Evolutionary conservation across 2,797 vertebrate species (phyloP).

Genomic region (Poeciliopsis paucimaculata): DNA sequence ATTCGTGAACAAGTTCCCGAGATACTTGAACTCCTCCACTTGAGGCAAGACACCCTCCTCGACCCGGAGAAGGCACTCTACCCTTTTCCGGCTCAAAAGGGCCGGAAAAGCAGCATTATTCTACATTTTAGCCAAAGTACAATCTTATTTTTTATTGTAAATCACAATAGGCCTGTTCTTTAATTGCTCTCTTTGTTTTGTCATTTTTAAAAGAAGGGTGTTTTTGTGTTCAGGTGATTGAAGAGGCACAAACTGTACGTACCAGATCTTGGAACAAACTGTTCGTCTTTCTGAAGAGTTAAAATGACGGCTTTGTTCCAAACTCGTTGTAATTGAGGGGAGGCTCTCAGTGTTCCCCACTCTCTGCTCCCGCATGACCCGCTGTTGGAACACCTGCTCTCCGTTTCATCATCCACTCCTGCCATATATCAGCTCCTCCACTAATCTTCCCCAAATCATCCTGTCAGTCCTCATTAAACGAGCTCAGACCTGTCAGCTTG

Average conservation of each 20-base stretch:
- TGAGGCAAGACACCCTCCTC: too few species aligned
- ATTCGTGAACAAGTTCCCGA: too few species aligned
- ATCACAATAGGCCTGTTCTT: background rate
- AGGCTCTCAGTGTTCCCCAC: background rate
- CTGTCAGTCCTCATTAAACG: background rate
- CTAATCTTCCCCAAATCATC: slow-evolving; percentile 4
- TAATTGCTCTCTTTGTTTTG: background rate
- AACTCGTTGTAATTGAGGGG: background rate
- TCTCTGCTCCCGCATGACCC: background rate
- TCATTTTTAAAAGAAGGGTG: background rate
- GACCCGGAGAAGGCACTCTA: too few species aligned
- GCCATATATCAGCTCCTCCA: slow-evolving; percentile 10
- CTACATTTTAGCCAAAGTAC: background rate
- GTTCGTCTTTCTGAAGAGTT: background rate
- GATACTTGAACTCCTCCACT: too few species aligned
- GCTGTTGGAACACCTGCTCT: slow-evolving; percentile 8
- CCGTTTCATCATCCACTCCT: background rate
- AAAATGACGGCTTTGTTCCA: background rate
- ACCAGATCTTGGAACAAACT: background rate
- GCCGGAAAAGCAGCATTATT: background rate
- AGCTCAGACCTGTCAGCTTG: background rate
- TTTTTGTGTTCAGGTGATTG: background rate
- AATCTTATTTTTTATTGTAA: background rate
- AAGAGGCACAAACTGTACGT: background rate
- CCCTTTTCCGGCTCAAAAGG: too few species aligned